Conservation (phyloP, 2,113 vertebrate genomes). For the Salvator merianae region DNA sequence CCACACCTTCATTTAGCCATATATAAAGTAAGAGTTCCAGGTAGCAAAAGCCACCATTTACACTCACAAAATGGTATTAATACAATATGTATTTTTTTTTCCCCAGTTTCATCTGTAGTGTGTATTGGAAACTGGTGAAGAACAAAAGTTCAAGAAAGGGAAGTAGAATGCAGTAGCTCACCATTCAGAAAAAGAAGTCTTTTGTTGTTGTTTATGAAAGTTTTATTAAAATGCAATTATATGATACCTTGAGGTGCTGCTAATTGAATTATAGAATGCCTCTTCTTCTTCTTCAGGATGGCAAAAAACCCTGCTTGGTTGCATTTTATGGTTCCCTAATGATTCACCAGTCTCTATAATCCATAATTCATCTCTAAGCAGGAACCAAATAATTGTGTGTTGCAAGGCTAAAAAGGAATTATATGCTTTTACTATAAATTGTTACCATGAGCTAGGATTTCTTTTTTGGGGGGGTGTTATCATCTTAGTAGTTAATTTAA, state of each 20-base stretch:
- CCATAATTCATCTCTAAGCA: conserved; percentile 39
- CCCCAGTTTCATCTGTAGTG: conserved; percentile 7
- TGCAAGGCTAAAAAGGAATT: conserved; percentile 7
- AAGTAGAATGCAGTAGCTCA: neutral
- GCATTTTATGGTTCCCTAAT: conserved; percentile 12
- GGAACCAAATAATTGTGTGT: conserved; percentile 38
- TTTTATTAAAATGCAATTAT: conserved; percentile 30
- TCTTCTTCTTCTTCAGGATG: conserved; percentile 25
- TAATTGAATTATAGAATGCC: conserved; percentile 31
- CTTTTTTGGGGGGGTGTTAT: too few relatives aligned
- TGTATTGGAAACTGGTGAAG: neutral
- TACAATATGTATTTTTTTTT: neutral
- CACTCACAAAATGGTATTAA: accelerated
- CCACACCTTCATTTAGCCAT: too few relatives aligned
- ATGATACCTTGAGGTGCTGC: conserved; percentile 10
- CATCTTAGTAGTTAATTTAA: conserved; percentile 20
- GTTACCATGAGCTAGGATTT: conserved; percentile 16
- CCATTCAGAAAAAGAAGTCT: neutral
- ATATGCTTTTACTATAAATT: conserved; percentile 24
- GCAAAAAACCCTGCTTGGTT: neutral
- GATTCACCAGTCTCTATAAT: neutral
- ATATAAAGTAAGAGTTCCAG: neutral
- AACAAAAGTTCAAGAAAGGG: neutral
- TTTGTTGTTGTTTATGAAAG: conserved; percentile 31
- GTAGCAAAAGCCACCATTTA: neutral